phyloP scores from a whole-genome alignment of 2,797 vertebrate genomes.

The Huso huso region DNA sequence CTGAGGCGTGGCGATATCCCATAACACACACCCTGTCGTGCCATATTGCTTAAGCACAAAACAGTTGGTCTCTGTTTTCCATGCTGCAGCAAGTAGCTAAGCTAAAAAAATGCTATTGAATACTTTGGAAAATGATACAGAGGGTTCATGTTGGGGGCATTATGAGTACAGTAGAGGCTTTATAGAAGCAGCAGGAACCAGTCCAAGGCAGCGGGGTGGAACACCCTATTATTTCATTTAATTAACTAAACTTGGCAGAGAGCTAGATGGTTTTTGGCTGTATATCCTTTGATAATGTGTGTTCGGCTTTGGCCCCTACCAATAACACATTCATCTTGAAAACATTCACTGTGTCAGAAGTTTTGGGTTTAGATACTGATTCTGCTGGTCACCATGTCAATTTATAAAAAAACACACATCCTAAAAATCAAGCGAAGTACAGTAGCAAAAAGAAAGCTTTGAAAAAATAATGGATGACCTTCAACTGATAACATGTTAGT shows the following conservation, averaged over 20 bases:
- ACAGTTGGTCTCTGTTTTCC: too few relatives aligned
- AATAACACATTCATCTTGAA: conserved; percentile 5
- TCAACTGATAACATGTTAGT: too few relatives aligned
- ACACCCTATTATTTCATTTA: conserved; percentile 15
- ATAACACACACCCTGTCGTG: too few relatives aligned
- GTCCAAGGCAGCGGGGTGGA: conserved; percentile 8
- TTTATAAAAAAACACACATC: neutral
- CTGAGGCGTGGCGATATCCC: too few relatives aligned
- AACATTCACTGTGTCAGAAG: neutral
- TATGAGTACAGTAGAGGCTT: conserved; percentile 28
- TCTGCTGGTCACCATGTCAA: neutral
- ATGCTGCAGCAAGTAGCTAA: neutral
- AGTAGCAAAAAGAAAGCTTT: too few relatives aligned
- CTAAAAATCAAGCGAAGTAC: too few relatives aligned
- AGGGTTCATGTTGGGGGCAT: conserved; percentile 45
- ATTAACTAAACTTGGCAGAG: conserved; percentile 12
- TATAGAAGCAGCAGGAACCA: conserved; percentile 24
- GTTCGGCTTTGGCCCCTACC: neutral
- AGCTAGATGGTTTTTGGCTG: conserved; percentile 3
- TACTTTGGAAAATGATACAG: conserved; percentile 36
- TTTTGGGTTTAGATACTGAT: neutral
- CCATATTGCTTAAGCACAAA: too few relatives aligned
- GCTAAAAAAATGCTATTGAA: neutral
- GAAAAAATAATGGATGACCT: too few relatives aligned
- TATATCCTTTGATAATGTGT: conserved; percentile 6